Base-by-base conservation (phyloP, 2,797 vertebrate genomes). In the Hyperoplus immaculatus region DNA sequence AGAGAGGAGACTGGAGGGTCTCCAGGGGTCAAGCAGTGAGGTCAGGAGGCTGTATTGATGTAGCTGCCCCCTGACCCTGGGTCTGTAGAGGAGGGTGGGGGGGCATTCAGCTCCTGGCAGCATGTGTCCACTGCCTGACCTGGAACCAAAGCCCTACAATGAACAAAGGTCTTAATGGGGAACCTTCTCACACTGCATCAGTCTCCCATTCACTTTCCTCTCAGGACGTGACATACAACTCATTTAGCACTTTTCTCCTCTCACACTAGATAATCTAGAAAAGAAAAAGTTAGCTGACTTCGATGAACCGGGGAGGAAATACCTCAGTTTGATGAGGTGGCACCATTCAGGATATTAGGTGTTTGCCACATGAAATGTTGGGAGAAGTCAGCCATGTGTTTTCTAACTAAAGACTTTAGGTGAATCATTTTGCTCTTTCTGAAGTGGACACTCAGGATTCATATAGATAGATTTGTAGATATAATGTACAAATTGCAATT, bases 121-220 rank as follows among this genome's bases (percentile, higher is more conserved):
- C 77, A 87, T 93, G 88, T 93, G 90, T 92, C 87, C 86, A 94
- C 73, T 72, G 80, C 53, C 82, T 93, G 93, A 89, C 88, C 93
- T 85, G 82, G 92, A 94, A 92, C 74, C 78, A 81, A 87, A 94
- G 90, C 69, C 50, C 11, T 56, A 42, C 62, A 75, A 71, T 63
- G 75, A 77, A 74, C 88, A 81, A 81, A 85, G 84, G 92, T 89
- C 85, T 87, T 87, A 83, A 86, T 76, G 57, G 54, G 77, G 62
- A 72, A 72, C 74, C 73, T 73, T 71, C 78, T 86, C 73, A 72
- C 75, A 3, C 56, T 39, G 77, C 4, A 64, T 77, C 71, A 84
- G 63, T 41, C 75, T 87, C 36, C 58, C 4, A 39, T 65, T 81
- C 45, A 63, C 3, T 54, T n/a, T 81, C 70, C 63, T 69, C 51